Conservation (phyloP, 2,888 invertebrate genomes). For the Tolmerus cingulatus region DNA sequence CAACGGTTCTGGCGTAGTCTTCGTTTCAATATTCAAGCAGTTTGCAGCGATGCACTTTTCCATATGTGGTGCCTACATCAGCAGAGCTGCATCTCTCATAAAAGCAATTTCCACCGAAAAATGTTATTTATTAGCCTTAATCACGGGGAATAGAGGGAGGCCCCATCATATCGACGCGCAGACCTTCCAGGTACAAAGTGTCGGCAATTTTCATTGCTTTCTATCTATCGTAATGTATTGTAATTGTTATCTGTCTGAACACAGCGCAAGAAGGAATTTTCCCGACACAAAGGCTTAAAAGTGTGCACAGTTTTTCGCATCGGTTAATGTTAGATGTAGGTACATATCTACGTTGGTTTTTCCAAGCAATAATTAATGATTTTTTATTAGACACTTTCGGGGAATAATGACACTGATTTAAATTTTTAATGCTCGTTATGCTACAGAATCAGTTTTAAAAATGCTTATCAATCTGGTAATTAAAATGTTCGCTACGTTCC, state of each 20-base stretch:
- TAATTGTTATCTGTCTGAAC: background rate
- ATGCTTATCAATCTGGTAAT: no score
- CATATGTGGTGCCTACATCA: background rate
- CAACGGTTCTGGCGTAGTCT: background rate
- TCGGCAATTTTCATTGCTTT: constrained; percentile 7
- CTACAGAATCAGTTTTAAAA: no score
- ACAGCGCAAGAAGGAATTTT: background rate
- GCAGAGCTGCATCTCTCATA: constrained; percentile 25
- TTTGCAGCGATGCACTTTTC: background rate
- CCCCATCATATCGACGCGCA: background rate
- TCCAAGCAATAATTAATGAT: no score
- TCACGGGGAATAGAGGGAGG: constrained; percentile 29
- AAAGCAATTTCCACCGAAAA: constrained; percentile 46
- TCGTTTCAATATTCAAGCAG: constrained; percentile 9
- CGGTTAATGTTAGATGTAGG: background rate
- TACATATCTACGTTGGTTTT: no score
- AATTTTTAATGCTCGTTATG: no score
- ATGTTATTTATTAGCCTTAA: constrained; percentile 46
- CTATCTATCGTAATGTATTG: background rate
- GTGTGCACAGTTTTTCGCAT: background rate
- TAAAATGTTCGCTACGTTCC: no score
- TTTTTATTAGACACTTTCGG: no score
- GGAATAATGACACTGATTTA: no score
- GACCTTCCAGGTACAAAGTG: constrained; percentile 22
- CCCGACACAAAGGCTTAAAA: background rate